Conservation (phyloP, 2,797 vertebrate genomes). For the Pseudochirops cupreus region DNA sequence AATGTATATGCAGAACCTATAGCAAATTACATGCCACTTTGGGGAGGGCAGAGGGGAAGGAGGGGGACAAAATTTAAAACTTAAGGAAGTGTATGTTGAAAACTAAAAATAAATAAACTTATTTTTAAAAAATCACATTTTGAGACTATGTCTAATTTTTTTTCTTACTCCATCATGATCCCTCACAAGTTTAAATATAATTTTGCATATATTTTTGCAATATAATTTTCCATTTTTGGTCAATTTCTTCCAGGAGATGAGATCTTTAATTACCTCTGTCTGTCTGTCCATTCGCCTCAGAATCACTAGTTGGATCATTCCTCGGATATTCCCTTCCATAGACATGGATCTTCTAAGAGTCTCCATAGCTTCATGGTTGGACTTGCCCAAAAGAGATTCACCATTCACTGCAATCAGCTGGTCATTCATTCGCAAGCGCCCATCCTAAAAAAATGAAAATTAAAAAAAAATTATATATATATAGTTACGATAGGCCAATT, state of each 20-base stretch:
- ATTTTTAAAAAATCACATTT: neutral
- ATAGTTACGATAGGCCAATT: neutral
- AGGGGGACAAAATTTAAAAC: too few species aligned
- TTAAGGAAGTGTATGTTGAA: too few species aligned
- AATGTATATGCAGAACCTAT: too few species aligned
- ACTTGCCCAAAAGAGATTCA: slow-evolving; percentile 93
- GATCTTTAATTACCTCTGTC: slow-evolving; percentile 78
- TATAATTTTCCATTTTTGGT: neutral
- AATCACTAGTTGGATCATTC: slow-evolving; percentile 95
- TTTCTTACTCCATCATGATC: neutral
- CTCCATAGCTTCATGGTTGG: slow-evolving; percentile 98
- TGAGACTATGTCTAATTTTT: neutral
- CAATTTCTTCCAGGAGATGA: neutral
- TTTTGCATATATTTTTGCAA: too few species aligned
- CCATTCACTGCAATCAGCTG: slow-evolving; percentile 97
- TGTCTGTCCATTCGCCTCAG: slow-evolving; percentile 87
- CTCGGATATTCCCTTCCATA: slow-evolving; percentile 95
- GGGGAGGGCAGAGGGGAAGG: too few species aligned
- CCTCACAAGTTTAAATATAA: neutral
- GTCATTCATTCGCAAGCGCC: slow-evolving; percentile 93
- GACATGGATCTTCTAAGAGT: slow-evolving; percentile 98
- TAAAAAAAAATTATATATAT: neutral
- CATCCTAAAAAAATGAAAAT: slow-evolving; percentile 88
- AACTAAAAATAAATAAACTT: too few species aligned
- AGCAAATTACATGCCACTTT: too few species aligned